Conservation (phyloP, 2,113 vertebrate species). For the Protobothrops flavoviridis region DNA sequence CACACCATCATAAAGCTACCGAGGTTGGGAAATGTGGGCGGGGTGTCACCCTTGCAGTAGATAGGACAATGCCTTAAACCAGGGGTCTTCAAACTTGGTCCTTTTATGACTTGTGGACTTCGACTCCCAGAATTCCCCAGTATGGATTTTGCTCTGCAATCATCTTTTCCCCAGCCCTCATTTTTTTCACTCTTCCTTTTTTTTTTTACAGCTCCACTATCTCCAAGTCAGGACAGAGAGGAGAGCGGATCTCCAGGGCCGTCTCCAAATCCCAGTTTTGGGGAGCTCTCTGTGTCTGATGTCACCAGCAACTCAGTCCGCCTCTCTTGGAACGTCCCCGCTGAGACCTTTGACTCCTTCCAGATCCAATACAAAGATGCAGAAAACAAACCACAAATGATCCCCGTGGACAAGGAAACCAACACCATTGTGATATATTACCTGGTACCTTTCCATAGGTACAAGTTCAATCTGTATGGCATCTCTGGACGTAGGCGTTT, state of each 20-base stretch:
- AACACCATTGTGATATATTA: slow-evolving; percentile 28
- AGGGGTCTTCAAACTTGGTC: no score
- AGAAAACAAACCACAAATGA: slow-evolving; percentile 13
- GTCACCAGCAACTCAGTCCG: slow-evolving; percentile 33
- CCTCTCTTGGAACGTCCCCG: slow-evolving; percentile 51
- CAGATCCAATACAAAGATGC: slow-evolving; percentile 58
- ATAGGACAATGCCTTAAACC: not conserved
- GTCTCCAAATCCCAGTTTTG: slow-evolving; percentile 33
- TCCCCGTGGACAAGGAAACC: slow-evolving; percentile 30
- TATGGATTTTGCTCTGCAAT: not conserved
- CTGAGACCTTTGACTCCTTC: slow-evolving; percentile 60
- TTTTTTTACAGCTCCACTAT: not conserved
- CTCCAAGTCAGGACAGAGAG: not conserved
- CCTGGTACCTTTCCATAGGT: slow-evolving; percentile 50
- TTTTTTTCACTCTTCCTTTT: not conserved
- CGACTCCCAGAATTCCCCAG: no score
- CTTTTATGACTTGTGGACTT: no score
- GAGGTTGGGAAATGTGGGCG: not conserved
- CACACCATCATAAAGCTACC: not conserved
- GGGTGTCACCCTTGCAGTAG: not conserved
- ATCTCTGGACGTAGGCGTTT: slow-evolving; percentile 52
- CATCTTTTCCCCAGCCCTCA: not conserved
- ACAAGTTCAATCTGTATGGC: slow-evolving; percentile 65
- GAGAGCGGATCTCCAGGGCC: not conserved
- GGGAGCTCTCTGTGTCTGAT: slow-evolving; percentile 53